Evolutionary conservation across 2,113 vertebrate genomes (phyloP).

Genomic region (Embiotoca jacksoni): DNA sequence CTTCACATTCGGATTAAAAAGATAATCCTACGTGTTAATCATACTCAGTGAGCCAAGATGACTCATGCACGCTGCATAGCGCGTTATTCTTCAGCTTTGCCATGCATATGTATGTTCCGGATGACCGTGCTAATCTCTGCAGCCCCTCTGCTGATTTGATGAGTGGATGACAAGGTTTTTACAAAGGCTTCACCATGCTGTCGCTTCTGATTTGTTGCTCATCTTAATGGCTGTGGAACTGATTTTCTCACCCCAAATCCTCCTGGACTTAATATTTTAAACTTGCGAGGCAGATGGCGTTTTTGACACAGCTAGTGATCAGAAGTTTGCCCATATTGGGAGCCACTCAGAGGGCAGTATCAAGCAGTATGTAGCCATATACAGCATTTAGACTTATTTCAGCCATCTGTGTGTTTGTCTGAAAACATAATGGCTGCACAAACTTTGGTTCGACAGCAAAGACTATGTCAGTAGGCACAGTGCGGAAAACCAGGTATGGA

Average conservation of each 20-base stretch:
- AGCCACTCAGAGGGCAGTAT: slow-evolving; percentile 25
- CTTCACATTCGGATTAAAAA: slow-evolving; percentile 24
- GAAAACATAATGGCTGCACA: slow-evolving; percentile 22
- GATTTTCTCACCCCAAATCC: slow-evolving; percentile 51
- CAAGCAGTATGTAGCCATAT: slow-evolving; percentile 13
- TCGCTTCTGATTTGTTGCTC: slow-evolving; percentile 52
- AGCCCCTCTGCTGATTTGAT: slow-evolving; percentile 49
- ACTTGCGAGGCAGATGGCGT: slow-evolving; percentile 50
- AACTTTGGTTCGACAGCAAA: slow-evolving; percentile 8
- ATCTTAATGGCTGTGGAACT: slow-evolving; percentile 38
- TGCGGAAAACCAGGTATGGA: not conserved
- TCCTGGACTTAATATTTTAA: slow-evolving; percentile 51
- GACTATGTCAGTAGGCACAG: slow-evolving; percentile 3
- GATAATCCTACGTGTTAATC: slow-evolving; percentile 57
- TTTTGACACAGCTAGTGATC: slow-evolving; percentile 44
- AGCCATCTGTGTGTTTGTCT: slow-evolving; percentile 43
- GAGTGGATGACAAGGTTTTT: slow-evolving; percentile 49
- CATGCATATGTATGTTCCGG: slow-evolving; percentile 42
- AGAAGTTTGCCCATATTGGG: slow-evolving; percentile 33
- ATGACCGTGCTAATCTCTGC: slow-evolving; percentile 49
- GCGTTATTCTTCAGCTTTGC: slow-evolving; percentile 19
- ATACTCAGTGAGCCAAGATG: slow-evolving; percentile 12
- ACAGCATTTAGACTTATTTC: slow-evolving; percentile 16
- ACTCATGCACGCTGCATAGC: slow-evolving; percentile 11
- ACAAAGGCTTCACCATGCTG: slow-evolving; percentile 50